Conservation (phyloP, 2,888 invertebrate genomes). For the Parnassius glacialis region DNA sequence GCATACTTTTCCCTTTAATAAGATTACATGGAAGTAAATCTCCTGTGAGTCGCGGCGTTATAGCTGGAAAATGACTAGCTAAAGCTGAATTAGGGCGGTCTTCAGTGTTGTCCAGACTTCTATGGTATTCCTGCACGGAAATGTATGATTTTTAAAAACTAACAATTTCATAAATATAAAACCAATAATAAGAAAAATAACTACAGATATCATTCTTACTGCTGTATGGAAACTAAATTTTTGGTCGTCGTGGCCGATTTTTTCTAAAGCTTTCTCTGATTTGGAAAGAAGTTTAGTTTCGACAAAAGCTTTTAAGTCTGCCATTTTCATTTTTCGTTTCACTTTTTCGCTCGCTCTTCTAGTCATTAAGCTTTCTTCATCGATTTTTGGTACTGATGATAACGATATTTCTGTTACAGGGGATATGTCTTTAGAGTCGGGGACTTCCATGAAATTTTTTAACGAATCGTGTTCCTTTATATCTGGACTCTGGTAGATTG, state of each 20-base stretch:
- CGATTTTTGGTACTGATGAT: conserved; percentile 52
- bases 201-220: conserved; percentile 84
- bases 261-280: conserved; percentile 94
- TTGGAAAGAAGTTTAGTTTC: conserved; percentile 95
- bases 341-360: conserved; percentile 90
- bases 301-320: conserved; percentile 94
- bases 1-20: conserved; percentile 98
- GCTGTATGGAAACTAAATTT: conserved; percentile 78
- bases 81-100: conserved; percentile 87
- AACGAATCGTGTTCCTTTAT: conserved; percentile 83
- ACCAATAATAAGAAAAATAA: conserved; percentile 44
- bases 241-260: conserved; percentile 90
- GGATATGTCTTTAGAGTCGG: conserved; percentile 85
- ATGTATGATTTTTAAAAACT: conserved; percentile 5
- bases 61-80: conserved; percentile 82
- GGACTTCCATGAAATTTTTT: conserved; percentile 90
- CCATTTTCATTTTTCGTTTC: conserved; percentile 94
- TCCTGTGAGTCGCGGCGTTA: conserved; percentile 75
- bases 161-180: conserved; percentile 21
- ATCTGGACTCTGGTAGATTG: conserved; percentile 90
- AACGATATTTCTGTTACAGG: conserved; percentile 80
- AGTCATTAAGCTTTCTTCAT: conserved; percentile 65
- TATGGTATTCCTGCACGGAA: conserved; percentile 86
- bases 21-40: conserved; percentile 83
- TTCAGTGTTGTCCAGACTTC: conserved; percentile 90